Evolutionary conservation across 1,140 invertebrate genomes (phyloP).

Genomic region (Atta colombica): DNA sequence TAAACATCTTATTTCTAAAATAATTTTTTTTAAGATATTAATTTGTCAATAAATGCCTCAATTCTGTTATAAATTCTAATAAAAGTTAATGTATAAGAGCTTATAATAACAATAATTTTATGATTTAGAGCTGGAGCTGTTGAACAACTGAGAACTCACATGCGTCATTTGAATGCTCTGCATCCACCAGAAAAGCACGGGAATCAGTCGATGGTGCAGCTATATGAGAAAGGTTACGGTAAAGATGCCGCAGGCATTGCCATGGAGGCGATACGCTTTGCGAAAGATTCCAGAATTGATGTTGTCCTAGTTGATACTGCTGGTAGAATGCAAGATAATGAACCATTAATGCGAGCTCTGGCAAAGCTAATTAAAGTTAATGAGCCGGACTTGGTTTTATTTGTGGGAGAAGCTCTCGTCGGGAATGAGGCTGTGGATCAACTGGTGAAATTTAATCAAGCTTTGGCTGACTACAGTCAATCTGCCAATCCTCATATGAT

Average conservation of each 20-base stretch:
- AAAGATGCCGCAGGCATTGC: slow-evolving; percentile 99
- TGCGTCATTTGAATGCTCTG: slow-evolving; percentile 96
- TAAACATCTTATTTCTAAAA: neutral
- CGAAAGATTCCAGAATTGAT: slow-evolving; percentile 93
- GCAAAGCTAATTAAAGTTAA: slow-evolving; percentile 96
- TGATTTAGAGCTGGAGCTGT: slow-evolving; percentile 96
- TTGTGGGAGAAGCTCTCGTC: slow-evolving; percentile 99
- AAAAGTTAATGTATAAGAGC: neutral
- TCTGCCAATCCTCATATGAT: slow-evolving; percentile 96
- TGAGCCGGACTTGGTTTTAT: slow-evolving; percentile 98
- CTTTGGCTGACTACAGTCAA: slow-evolving; percentile 95
- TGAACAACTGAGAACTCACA: slow-evolving; percentile 98
- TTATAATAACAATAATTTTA: slow-evolving; percentile 30
- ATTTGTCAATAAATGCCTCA: neutral
- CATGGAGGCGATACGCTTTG: slow-evolving; percentile 97
- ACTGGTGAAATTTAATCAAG: slow-evolving; percentile 99
- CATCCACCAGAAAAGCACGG: slow-evolving; percentile 93
- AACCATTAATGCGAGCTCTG: slow-evolving; percentile 98
- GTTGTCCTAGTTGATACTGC: slow-evolving; percentile 99
- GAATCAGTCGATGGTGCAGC: slow-evolving; percentile 93
- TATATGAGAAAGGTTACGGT: slow-evolving; percentile 99
- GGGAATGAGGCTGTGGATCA: slow-evolving; percentile 99
- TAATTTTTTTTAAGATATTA: neutral
- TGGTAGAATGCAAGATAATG: slow-evolving; percentile 99
- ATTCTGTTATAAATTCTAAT: slow-evolving; percentile 2